Evolutionary conservation across 2,888 invertebrate species (phyloP), one percentile per base, ranked within the genome.

Genomic region (Lycaena phlaeas): DNA sequence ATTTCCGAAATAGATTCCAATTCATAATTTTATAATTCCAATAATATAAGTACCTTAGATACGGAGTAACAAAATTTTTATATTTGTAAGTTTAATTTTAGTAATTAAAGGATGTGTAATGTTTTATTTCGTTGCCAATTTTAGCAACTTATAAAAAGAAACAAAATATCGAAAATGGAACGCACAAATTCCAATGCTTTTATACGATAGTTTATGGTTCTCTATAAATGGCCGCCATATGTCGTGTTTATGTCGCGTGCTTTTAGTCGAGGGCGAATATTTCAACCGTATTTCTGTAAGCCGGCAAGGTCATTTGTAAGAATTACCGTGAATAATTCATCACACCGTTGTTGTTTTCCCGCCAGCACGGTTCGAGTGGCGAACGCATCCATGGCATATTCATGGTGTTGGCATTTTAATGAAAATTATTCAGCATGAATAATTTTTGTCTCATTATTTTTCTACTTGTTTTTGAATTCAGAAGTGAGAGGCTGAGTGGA

Each of bases 271-370:
- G 48, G 45, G 48, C 50, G 48, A 34, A 36, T 38, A 40, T 45
- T 28, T 38, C 40, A 2, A 2, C 3, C 40, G 44, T 42, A 51
- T 54, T 53, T 50, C 46, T 46, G 55, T 61, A 60, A 64, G 58
- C 59, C 50, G 54, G 49, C 52, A 57, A 62, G 57, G 59, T 64
- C 57, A 75, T 81, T 75, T 77, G 69, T 78, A 70, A 71, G 61
- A 41, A 64, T 64, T 62, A 63, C 42, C 52, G 51, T 76, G 72
- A 68, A 79, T 79, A 52, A 79, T 79, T 76, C 75, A 78, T 63
- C 48, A 38, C n/a, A 22, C 5, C 48, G 62, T 41, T 70, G 70
- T 68, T 68, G 65, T 73, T 71, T 73, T 73, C 62, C 66, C 68
- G 72, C 70, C 72, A 49, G 53, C 28, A 50, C 53, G 56, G 48